Conservation (phyloP, 2,113 vertebrate genomes). For the Etheostoma spectabile region DNA sequence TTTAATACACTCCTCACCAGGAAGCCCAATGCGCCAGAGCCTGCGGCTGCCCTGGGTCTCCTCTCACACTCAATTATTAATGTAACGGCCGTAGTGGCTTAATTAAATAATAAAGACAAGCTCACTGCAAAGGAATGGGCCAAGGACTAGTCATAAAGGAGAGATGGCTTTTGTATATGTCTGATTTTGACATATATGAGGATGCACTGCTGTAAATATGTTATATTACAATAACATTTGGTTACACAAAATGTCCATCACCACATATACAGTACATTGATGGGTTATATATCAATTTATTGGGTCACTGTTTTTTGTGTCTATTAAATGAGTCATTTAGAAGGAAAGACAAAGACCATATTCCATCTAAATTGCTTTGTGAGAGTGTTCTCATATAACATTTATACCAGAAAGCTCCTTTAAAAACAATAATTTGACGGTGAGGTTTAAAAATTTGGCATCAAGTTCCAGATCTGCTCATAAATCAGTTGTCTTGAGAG, state of each 20-base stretch:
- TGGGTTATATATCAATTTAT: conserved; percentile 25
- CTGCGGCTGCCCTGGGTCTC: conserved; percentile 82
- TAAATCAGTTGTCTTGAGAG: conserved; percentile 76
- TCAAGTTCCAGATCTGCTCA: conserved; percentile 56
- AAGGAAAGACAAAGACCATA: not conserved
- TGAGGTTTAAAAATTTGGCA: conserved; percentile 56
- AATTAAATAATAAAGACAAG: conserved; percentile 88
- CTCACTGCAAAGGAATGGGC: conserved; percentile 83
- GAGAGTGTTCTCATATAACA: conserved; percentile 14
- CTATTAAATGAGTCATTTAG: not conserved
- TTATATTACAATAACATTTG: conserved; percentile 45
- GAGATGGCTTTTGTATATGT: conserved; percentile 60
- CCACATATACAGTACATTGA: conserved; percentile 10
- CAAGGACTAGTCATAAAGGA: conserved; percentile 74
- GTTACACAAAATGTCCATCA: conserved; percentile 21
- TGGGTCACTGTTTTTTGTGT: conserved; percentile 9
- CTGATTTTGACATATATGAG: conserved; percentile 47
- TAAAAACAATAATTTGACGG: conserved; percentile 48
- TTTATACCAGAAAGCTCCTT: conserved; percentile 21
- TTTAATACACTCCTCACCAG: conserved; percentile 88
- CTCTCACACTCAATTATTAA: conserved; percentile 89
- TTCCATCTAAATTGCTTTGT: conserved; percentile 27
- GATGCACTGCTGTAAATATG: conserved; percentile 43
- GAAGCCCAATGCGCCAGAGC: conserved; percentile 79
- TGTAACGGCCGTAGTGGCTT: conserved; percentile 85